Base-by-base conservation (phyloP, 2,888 invertebrate species). In the Diaperis boleti region DNA sequence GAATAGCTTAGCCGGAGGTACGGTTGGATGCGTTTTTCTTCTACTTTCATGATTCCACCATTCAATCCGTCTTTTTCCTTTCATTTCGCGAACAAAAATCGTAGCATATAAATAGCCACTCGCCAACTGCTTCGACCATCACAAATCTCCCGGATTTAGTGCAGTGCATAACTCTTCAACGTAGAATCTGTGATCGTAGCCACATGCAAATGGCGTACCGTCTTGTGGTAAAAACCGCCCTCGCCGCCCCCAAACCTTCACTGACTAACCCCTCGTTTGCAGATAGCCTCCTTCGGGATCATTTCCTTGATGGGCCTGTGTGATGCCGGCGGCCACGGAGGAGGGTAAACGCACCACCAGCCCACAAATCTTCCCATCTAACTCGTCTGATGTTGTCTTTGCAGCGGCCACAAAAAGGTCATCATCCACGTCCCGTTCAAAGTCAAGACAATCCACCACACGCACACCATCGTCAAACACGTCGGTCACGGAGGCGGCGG, bases 391-490 rank as follows among this genome's bases (percentile, higher is more conserved):
- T n/a, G n/a, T n/a, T n/a, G n/a, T 22, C 22, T 37, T 76, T 77
- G 7, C 67, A 78, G 78, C 59, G 70, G 65, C 26, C 88, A 89
- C 79, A 89, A 89, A 74, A 90, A 89, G 74, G 89, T 92, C 68
- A 85, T 92, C 73, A 92, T 92, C 78, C 92, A 92, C 81, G 91
- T 92, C 47, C 92, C 92, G 1, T 85, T 89, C 78, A 89, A 89
- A 79, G 86, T 92, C 68, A 91, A 92, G 76, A 89, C 89, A 66
- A 87, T 90, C 73, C 90, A 92, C 72, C 91, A 92, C 74, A 92
- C 90, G 54, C 91, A 91, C 76, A 92, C 92, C 37, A 87, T 90
- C 37, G 89, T 89, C 69, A 91, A 92, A 74, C 89, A 91, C 76
- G 82, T 91, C 17, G 89, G 88, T 72, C 69, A 41, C n/a, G 15